A percentile compares a stretch with the other conserved stretches of the same genome.
These are phyloP conservation scores for Cheilosia vernalis DNA, from an alignment of 2,888 invertebrate species.

Conservation along the genomic window DNA sequence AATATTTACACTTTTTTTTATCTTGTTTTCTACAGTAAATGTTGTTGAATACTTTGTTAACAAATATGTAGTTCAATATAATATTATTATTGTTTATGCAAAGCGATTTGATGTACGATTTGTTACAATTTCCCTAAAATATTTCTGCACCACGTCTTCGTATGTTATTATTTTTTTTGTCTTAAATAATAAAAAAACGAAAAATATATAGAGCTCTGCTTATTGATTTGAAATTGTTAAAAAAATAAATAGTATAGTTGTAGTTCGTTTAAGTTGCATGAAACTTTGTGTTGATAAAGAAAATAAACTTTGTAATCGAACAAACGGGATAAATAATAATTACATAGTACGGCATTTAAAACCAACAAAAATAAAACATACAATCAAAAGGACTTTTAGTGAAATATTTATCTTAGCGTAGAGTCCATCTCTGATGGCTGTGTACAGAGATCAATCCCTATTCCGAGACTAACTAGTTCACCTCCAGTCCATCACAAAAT, in stretches of 20 bases:
- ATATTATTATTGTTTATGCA: slow-evolving; percentile 13
- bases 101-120: slow-evolving; percentile 42
- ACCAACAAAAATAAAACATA: slow-evolving; percentile 36
- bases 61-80: slow-evolving; percentile 19
- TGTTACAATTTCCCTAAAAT: slow-evolving; percentile 55
- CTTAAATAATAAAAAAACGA: slow-evolving; percentile 24
- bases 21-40: slow-evolving; percentile 22
- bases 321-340: slow-evolving; percentile 4
- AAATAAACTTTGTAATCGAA: slow-evolving; percentile 8
- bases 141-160: slow-evolving; percentile 47
- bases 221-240: background rate
- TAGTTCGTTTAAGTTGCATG: slow-evolving; percentile 12
- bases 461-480: slow-evolving; percentile 7
- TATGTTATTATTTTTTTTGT: slow-evolving; percentile 41
- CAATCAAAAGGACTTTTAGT: slow-evolving; percentile 57
- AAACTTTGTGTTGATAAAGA: slow-evolving; percentile 21
- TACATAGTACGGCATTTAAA: slow-evolving; percentile 3
- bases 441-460: slow-evolving; percentile 21
- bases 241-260: slow-evolving; percentile 24
- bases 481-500: slow-evolving; percentile 65
- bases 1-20: slow-evolving; percentile 31
- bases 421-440: slow-evolving; percentile 59
- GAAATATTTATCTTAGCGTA: slow-evolving; percentile 4
- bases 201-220: background rate
- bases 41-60: slow-evolving; percentile 17